Base-by-base conservation (phyloP, 2,888 invertebrate species). In the Pardosa pseudoannulata region DNA sequence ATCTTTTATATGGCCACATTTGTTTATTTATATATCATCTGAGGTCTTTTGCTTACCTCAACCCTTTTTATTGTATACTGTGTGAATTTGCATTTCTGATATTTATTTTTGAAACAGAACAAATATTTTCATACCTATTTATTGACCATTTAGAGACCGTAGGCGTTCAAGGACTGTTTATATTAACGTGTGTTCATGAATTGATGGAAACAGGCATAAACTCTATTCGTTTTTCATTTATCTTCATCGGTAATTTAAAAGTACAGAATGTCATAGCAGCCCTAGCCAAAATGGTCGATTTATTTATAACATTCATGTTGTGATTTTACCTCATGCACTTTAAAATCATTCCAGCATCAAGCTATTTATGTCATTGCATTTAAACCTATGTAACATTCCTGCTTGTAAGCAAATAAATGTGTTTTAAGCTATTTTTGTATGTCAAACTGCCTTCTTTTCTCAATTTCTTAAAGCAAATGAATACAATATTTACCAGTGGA, bases 111-210 rank as follows among this genome's bases (percentile, higher is more conserved):
- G 41, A 46, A 75, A 46, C 41, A 62, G 83, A 85, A 85, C 83
- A 85, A 85, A 85, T 85, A 85, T 85, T 85, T 85, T 85, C 78
- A 85, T 85, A 85, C 46, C 78, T 85, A 85, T 85, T 85, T 85
- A 85, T 85, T 85, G 78, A 73, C 73, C 83, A 85, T 85, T 73
- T 73, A 32, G 23, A 56, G 36, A 41, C 70, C 41, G 27, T 27
- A 27, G 32, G 41, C 11, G 13, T 9, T 11, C n/a, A 16, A 65
- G 65, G 56, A 56, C 67, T 67, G 67, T 32, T 67, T 67, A 9
- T 67, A 27, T 19, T 19, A 23, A 6, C 23, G 23, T 23, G 13
- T 46, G 16, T 56, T 5, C 5, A 23, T 23, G 11, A 23, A 56
- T 5, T 19, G 56, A 23, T 56, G 23, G 6, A 56, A 56, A 56